Evolutionary conservation across 2,888 invertebrate species (phyloP), one percentile per base, ranked within the genome.

Genomic region (Apamea monoglypha): DNA sequence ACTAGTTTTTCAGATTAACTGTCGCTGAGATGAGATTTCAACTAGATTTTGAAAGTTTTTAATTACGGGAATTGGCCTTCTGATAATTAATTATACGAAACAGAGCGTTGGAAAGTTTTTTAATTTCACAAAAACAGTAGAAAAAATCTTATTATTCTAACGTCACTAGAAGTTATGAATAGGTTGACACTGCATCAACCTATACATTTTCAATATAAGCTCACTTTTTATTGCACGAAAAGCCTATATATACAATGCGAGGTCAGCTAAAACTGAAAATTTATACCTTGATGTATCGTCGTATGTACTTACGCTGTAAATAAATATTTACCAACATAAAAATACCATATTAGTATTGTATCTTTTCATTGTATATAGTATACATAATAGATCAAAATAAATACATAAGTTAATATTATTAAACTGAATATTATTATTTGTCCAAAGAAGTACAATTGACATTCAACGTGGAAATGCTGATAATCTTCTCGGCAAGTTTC

Each of bases 101-200:
- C 63, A 59, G 44, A 76, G 78, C 80, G 84, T 88, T 86, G 82
- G 86, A 87, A 87, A 77, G 78, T 74, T 88, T 87, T 90, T 91
- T 88, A 90, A 91, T 91, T 91, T 93, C 90, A 87, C 89, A 90
- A 90, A 90, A 90, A 90, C 85, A 88, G 88, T 80, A 91, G 88
- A 91, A 90, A 91, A 88, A 93, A 94, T 95, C 95, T 95, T 95
- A 94, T 94, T 93, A 94, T 91, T 25, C 2, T 32, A 32, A 8
- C 21, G 21, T 29, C 29, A 47, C 4, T 68, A 21, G 3, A 4
- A 16, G 29, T 47, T 68, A 21, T 29, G 21, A 29, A 29, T 7
- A 47, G 14, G 68, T 29, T 29, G 18, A 50, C 50, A 7, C 16
- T 14, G 4, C 16, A 47, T 47, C 5, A 16, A 47, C 16, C 16